Conservation (phyloP, 2,113 vertebrate species). For the Tapirus terrestris region DNA sequence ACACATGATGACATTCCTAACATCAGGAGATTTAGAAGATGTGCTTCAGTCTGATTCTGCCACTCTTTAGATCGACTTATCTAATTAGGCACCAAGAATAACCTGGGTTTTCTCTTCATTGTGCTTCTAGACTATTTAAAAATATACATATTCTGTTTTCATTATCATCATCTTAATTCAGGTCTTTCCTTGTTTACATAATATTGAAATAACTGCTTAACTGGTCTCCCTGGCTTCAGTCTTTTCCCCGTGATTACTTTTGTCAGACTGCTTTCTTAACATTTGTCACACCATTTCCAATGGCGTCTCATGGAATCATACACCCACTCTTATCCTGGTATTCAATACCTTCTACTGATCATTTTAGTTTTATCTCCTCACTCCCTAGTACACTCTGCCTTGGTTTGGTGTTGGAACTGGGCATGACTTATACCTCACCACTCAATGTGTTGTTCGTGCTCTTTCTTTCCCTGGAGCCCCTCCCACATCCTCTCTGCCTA, state of each 20-base stretch:
- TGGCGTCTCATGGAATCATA: not conserved
- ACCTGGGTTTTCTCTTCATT: not conserved
- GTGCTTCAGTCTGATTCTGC: not conserved
- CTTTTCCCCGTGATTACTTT: not conserved
- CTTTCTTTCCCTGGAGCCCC: not conserved
- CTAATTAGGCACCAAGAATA: not conserved
- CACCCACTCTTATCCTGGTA: not conserved
- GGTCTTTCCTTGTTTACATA: not conserved
- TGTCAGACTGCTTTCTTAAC: not conserved
- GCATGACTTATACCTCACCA: not conserved
- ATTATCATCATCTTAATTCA: not conserved
- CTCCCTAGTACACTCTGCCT: accelerated
- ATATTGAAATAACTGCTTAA: not conserved
- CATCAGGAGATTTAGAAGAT: not conserved
- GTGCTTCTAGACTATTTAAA: not conserved
- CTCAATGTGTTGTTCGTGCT: not conserved
- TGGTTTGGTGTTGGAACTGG: not conserved
- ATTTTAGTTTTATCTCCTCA: not conserved
- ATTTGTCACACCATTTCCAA: not conserved
- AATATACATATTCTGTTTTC: not conserved
- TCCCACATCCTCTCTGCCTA: not conserved
- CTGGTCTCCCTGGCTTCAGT: not conserved
- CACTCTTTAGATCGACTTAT: not conserved
- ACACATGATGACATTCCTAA: not conserved
- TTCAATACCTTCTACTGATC: not conserved